These are phyloP conservation scores for Scophthalmus maximus DNA, from an alignment of 2,113 vertebrate species.

Conservation along the genomic window DNA sequence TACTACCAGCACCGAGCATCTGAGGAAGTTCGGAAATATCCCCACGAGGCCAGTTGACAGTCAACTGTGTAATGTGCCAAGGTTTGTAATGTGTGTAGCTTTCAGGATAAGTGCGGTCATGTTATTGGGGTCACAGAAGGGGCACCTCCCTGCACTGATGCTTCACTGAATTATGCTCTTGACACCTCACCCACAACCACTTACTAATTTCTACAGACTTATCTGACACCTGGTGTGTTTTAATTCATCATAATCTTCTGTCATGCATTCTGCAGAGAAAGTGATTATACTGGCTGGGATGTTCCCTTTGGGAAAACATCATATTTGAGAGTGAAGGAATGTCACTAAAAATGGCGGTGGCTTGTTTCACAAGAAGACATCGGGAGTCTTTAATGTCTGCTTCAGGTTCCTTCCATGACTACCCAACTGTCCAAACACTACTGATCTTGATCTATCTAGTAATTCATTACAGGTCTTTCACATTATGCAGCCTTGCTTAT, in stretches of 20 bases:
- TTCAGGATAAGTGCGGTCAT: slow-evolving; percentile 10
- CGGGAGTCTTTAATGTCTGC: not conserved
- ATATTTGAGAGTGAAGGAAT: slow-evolving; percentile 6
- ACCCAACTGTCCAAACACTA: slow-evolving; percentile 4
- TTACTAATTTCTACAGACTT: not conserved
- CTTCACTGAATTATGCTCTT: slow-evolving; percentile 13
- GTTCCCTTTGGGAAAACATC: not conserved
- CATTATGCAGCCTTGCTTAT: slow-evolving; percentile 12
- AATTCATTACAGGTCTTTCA: not conserved
- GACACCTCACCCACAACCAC: slow-evolving; percentile 11
- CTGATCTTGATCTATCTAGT: slow-evolving; percentile 18
- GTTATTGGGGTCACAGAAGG: slow-evolving; percentile 2
- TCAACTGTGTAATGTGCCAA: not conserved
- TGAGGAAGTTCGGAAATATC: not conserved
- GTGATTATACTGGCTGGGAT: not conserved
- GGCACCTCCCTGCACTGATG: not conserved
- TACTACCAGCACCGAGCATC: slow-evolving; percentile 7
- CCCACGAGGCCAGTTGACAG: slow-evolving; percentile 7
- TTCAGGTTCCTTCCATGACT: slow-evolving; percentile 16
- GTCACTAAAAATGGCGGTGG: slow-evolving; percentile 13
- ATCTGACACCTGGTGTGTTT: not conserved
- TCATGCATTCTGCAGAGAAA: slow-evolving; percentile 10
- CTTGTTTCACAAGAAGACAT: not conserved
- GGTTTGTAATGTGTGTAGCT: slow-evolving; percentile 6
- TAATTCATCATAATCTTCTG: not conserved